Evolutionary conservation across 2,888 invertebrate genomes (phyloP).

Genomic region (Nasonia oneida): DNA sequence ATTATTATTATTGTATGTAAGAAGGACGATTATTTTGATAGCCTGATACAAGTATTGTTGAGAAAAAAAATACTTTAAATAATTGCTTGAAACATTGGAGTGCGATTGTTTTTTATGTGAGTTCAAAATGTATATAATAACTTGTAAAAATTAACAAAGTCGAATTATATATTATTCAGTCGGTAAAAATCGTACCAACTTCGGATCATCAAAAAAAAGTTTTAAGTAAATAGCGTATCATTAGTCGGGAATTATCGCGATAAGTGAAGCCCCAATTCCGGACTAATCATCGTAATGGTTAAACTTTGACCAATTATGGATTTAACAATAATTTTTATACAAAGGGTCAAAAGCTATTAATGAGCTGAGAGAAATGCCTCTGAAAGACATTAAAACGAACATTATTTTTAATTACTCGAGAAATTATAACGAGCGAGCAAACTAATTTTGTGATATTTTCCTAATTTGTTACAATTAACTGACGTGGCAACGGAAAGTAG

Average conservation of each 20-base stretch:
- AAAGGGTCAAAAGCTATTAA: slow-evolving; percentile 15
- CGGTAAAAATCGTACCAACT: slow-evolving; percentile 26
- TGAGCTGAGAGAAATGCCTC: slow-evolving; percentile 7
- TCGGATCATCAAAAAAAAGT: slow-evolving; percentile 27
- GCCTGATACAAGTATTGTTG: neutral
- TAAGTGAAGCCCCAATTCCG: neutral
- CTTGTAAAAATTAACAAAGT: slow-evolving; percentile 52
- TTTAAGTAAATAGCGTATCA: neutral
- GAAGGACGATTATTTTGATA: neutral
- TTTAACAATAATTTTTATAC: slow-evolving; percentile 43
- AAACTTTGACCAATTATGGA: slow-evolving; percentile 13
- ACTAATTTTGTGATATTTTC: slow-evolving; percentile 16
- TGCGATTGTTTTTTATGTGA: slow-evolving; percentile 52
- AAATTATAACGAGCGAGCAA: neutral
- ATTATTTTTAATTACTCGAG: neutral
- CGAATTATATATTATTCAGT: slow-evolving; percentile 33
- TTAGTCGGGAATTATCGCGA: slow-evolving; percentile 12
- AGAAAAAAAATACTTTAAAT: neutral
- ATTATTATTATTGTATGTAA: no score
- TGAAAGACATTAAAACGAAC: neutral
- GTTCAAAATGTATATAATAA: slow-evolving; percentile 54
- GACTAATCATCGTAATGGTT: slow-evolving; percentile 12
- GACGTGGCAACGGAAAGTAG: neutral
- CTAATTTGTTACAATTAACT: neutral
- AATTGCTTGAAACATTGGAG: slow-evolving; percentile 49